Evolutionary conservation across 2,113 vertebrate species (phyloP).

Genomic region (Forbesichthys agassizii): DNA sequence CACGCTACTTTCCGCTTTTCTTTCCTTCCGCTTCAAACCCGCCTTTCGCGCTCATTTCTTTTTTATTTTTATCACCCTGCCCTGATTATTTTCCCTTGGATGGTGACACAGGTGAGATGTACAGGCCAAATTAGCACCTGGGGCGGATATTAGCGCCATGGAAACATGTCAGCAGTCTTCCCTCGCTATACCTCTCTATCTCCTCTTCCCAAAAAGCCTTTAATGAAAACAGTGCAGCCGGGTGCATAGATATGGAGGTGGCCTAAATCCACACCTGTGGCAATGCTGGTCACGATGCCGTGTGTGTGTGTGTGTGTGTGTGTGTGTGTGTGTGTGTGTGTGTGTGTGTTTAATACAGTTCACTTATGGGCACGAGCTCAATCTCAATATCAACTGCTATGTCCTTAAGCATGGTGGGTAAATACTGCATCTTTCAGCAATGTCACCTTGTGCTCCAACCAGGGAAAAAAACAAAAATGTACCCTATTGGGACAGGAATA

Average conservation of each 20-base stretch:
- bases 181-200: not conserved
- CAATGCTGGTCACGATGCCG: constrained; percentile 38
- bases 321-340: constrained; percentile 4
- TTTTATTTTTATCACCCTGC: constrained; percentile 29
- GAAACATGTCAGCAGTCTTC: constrained; percentile 23
- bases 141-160: constrained; percentile 40
- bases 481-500: too few species aligned
- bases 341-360: not conserved
- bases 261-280: constrained; percentile 38
- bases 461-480: too few species aligned
- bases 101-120: constrained; percentile 43
- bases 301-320: constrained; percentile 5
- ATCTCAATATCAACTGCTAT: too few species aligned
- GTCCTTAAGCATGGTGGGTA: too few species aligned
- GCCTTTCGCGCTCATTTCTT: not conserved
- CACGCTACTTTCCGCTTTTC: constrained; percentile 16
- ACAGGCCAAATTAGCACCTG: constrained; percentile 39
- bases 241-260: constrained; percentile 33
- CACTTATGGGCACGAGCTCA: too few species aligned
- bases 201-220: constrained; percentile 34
- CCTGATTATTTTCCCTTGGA: constrained; percentile 15
- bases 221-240: constrained; percentile 36
- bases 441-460: too few species aligned
- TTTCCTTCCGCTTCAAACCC: constrained; percentile 1
- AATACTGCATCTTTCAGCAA: too few species aligned